Evolutionary conservation across 1,140 invertebrate genomes (phyloP).

Genomic region (Helicoverpa zea): DNA sequence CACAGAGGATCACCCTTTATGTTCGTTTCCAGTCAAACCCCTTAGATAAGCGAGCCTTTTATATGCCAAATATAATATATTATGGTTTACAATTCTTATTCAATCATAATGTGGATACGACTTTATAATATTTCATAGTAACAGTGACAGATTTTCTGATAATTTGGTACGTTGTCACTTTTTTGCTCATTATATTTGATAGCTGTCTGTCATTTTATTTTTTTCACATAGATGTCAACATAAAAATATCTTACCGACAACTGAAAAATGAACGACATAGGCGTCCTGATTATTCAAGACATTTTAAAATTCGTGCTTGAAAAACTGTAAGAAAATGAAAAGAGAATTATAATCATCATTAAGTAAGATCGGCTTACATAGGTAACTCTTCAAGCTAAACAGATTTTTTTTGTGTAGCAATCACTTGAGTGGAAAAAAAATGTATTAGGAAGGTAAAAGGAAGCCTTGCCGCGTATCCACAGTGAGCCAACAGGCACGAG

Average conservation of each 20-base stretch:
- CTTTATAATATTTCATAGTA: not conserved
- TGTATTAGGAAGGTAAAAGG: slow-evolving; percentile 27
- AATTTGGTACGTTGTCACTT: too few species aligned
- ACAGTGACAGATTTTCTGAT: not conserved
- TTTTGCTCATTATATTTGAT: too few species aligned
- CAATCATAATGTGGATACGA: slow-evolving; percentile 71
- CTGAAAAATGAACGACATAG: too few species aligned
- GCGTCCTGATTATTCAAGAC: too few species aligned
- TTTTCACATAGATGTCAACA: too few species aligned
- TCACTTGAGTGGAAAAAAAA: not conserved
- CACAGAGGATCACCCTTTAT: slow-evolving; percentile 87
- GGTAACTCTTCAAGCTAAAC: too few species aligned
- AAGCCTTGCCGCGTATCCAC: slow-evolving; percentile 56
- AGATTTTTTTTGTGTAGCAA: not conserved
- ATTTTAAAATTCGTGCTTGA: too few species aligned
- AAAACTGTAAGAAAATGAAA: too few species aligned
- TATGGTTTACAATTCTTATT: slow-evolving; percentile 83
- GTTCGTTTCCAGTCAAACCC: slow-evolving; percentile 87
- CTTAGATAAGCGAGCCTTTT: slow-evolving; percentile 87
- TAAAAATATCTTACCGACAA: too few species aligned
- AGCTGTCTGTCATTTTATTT: too few species aligned
- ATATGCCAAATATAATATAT: slow-evolving; percentile 87
- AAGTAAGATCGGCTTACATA: too few species aligned
- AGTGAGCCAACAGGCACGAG: slow-evolving; percentile 65
- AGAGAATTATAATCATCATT: not conserved